phyloP scores from a whole-genome alignment of 1,140 invertebrate genomes.

The Drosophila burlai region DNA sequence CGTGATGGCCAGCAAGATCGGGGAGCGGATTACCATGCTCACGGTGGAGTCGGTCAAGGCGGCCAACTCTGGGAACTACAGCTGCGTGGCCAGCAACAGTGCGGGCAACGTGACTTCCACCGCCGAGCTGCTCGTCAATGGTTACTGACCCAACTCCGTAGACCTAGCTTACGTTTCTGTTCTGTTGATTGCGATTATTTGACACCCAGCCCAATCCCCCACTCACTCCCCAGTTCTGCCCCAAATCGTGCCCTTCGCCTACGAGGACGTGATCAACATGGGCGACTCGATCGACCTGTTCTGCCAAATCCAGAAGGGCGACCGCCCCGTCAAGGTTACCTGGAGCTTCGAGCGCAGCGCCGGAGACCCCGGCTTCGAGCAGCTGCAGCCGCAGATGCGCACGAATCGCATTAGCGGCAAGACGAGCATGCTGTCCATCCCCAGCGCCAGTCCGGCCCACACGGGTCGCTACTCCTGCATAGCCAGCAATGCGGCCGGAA shows the following conservation, averaged over 20 bases:
- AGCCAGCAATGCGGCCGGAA: slow-evolving; percentile 91
- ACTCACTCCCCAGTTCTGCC: slow-evolving; percentile 87
- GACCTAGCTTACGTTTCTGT: slow-evolving; percentile 20
- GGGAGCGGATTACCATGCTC: slow-evolving; percentile 88
- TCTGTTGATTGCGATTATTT: slow-evolving; percentile 27
- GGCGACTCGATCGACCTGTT: slow-evolving; percentile 89
- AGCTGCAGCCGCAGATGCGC: slow-evolving; percentile 82
- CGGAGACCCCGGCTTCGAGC: slow-evolving; percentile 69
- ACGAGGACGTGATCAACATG: slow-evolving; percentile 89
- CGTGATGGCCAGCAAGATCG: slow-evolving; percentile 87
- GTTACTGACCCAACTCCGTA: slow-evolving; percentile 16
- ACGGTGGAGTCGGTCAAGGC: slow-evolving; percentile 88
- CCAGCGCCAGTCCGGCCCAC: slow-evolving; percentile 87
- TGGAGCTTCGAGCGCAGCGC: slow-evolving; percentile 87
- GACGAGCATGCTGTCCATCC: slow-evolving; percentile 88
- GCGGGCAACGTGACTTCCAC: slow-evolving; percentile 90
- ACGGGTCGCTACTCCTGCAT: slow-evolving; percentile 90
- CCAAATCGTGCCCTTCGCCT: slow-evolving; percentile 90
- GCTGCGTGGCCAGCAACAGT: slow-evolving; percentile 90
- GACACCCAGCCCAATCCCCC: slow-evolving; percentile 23
- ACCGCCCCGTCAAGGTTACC: slow-evolving; percentile 91
- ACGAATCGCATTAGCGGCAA: slow-evolving; percentile 88
- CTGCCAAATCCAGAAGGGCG: slow-evolving; percentile 91
- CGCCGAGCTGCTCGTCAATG: slow-evolving; percentile 86
- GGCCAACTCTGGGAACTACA: slow-evolving; percentile 89